Conservation (phyloP, 2,113 vertebrate species). For the Platysteira castanea region DNA sequence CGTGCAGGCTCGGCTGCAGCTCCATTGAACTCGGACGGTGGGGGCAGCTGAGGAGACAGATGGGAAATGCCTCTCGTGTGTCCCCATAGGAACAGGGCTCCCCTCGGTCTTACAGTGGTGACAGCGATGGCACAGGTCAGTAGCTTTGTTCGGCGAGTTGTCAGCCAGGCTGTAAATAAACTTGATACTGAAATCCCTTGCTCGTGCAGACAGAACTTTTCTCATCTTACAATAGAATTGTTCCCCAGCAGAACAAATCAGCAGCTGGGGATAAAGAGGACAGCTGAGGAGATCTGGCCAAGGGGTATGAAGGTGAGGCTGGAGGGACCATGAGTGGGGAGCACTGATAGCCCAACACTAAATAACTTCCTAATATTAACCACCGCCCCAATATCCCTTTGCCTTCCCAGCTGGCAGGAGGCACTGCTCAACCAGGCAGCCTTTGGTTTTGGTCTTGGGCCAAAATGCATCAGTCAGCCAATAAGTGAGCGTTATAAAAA, state of each 20-base stretch:
- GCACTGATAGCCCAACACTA: not conserved
- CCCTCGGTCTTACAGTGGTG: not conserved
- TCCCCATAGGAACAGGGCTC: not conserved
- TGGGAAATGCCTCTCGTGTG: rapidly evolving
- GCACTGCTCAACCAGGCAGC: not conserved
- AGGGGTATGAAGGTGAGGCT: not conserved
- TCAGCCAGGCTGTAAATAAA: not conserved
- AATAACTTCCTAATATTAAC: not conserved
- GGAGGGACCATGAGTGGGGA: not conserved
- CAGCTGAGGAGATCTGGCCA: not conserved
- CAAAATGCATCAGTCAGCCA: slow-evolving; percentile 37
- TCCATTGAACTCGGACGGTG: rapidly evolving
- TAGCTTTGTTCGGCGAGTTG: not conserved
- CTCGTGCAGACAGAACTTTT: not conserved
- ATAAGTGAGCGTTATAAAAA: slow-evolving; percentile 34
- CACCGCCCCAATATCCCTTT: not conserved
- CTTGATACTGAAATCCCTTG: not conserved
- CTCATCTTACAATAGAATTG: not conserved
- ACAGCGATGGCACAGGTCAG: not conserved
- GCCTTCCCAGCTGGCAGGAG: not conserved
- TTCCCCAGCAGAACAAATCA: not conserved
- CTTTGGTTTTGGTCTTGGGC: not conserved
- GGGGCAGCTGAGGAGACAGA: not conserved
- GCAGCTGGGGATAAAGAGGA: not conserved
- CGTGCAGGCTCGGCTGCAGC: rapidly evolving